Conservation (phyloP, 2,797 vertebrate genomes). For the Todus mexicanus region DNA sequence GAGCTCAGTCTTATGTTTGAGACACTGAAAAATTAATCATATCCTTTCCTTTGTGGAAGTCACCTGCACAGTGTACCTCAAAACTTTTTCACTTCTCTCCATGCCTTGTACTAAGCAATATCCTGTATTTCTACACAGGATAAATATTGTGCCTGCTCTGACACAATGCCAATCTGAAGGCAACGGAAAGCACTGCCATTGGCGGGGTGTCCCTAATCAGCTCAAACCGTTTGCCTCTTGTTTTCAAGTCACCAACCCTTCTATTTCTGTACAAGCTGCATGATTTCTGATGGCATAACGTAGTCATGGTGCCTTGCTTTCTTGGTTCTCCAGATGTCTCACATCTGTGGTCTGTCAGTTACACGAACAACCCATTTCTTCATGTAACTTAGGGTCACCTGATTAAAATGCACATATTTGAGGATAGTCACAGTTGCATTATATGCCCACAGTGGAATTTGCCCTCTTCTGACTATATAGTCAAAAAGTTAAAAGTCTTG, state of each 20-base stretch:
- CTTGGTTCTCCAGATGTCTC: background rate
- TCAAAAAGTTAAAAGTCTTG: background rate
- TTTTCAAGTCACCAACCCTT: background rate
- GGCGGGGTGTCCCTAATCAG: background rate
- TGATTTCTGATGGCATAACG: background rate
- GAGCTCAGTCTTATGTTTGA: background rate
- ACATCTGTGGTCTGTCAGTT: background rate
- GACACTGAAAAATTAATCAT: background rate
- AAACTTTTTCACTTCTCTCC: background rate
- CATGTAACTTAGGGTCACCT: background rate
- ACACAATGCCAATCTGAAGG: background rate
- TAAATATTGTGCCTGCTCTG: background rate
- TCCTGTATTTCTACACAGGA: background rate
- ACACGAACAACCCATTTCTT: background rate
- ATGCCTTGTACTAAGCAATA: background rate
- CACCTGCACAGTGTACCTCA: background rate
- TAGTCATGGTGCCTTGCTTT: background rate
- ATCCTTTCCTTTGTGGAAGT: background rate
- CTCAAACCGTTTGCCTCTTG: background rate
- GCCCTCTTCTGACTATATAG: background rate
- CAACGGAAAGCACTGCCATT: background rate
- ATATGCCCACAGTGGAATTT: background rate
- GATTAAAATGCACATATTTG: background rate
- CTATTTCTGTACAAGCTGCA: background rate
- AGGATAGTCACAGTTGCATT: background rate